These are phyloP conservation scores for Phaethornis superciliosus DNA, from an alignment of 2,113 vertebrate genomes.

Conservation along the genomic window DNA sequence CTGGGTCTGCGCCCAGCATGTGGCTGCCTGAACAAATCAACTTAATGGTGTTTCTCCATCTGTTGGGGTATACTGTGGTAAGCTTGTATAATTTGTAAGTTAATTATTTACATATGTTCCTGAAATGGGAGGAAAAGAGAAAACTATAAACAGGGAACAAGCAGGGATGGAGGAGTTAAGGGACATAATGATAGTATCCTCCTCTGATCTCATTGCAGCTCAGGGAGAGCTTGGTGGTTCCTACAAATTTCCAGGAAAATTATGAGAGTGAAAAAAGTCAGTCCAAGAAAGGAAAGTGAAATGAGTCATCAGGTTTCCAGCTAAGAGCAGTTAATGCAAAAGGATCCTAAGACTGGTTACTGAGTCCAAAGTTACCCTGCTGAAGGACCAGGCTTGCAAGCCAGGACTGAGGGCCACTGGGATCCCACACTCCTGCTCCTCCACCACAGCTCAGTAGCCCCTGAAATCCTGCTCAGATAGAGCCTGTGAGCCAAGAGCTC, in stretches of 20 bases:
- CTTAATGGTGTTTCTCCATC: conserved; percentile 62
- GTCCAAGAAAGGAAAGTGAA: neutral
- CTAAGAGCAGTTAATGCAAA: neutral
- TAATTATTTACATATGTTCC: conserved; percentile 71
- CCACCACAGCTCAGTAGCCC: accelerated
- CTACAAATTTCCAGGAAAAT: neutral
- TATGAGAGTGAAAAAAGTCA: neutral
- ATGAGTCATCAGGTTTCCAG: neutral
- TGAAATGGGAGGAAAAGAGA: conserved; percentile 36
- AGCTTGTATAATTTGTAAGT: conserved; percentile 63
- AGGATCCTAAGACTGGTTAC: neutral
- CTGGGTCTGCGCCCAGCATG: neutral
- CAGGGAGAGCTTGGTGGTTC: neutral
- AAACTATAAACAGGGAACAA: neutral
- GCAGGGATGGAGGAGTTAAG: neutral
- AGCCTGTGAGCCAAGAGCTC: neutral
- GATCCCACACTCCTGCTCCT: neutral
- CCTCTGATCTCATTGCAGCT: neutral
- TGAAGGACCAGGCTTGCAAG: neutral
- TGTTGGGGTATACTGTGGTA: conserved; percentile 41
- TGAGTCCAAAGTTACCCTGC: accelerated
- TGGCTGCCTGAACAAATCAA: conserved; percentile 59
- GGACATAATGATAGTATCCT: accelerated
- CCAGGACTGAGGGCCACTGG: neutral
- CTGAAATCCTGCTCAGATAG: accelerated